Conservation (phyloP, 2,888 invertebrate genomes). For the Entomobrya proxima region DNA sequence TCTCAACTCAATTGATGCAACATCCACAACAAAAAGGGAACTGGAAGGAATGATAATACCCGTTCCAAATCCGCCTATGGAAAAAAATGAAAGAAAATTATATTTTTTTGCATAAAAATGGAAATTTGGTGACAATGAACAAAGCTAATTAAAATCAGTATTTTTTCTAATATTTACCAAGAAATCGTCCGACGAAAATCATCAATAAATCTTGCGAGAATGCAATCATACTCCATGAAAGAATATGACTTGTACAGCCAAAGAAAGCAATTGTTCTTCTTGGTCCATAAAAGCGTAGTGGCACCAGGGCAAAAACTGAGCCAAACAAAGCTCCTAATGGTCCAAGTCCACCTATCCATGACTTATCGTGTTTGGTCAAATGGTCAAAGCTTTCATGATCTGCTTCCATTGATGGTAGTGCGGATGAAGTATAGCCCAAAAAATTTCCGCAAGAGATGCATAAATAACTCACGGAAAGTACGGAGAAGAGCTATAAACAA, state of each 20-base stretch:
- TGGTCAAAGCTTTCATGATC: slow-evolving; percentile 57
- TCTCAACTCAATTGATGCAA: slow-evolving; percentile 59
- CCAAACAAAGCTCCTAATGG: too few relatives aligned
- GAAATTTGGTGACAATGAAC: neutral
- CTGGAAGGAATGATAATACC: slow-evolving; percentile 70
- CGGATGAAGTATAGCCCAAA: slow-evolving; percentile 72
- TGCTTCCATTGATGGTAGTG: slow-evolving; percentile 70
- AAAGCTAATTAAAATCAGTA: neutral
- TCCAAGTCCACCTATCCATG: slow-evolving; percentile 74
- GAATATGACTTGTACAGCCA: slow-evolving; percentile 62
- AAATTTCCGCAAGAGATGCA: slow-evolving; percentile 72
- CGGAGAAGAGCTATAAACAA: slow-evolving; percentile 64
- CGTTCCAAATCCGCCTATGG: slow-evolving; percentile 68
- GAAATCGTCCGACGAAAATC: slow-evolving; percentile 70
- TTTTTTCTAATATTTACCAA: slow-evolving; percentile 56
- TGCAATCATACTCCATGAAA: slow-evolving; percentile 67
- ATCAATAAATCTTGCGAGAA: slow-evolving; percentile 55
- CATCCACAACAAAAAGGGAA: slow-evolving; percentile 70
- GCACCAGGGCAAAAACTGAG: slow-evolving; percentile 63
- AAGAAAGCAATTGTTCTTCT: slow-evolving; percentile 66
- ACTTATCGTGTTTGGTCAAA: slow-evolving; percentile 68
- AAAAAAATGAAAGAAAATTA: neutral
- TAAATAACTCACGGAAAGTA: slow-evolving; percentile 63
- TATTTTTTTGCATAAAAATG: neutral
- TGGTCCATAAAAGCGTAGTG: slow-evolving; percentile 62